Evolutionary conservation across 2,797 vertebrate genomes (phyloP).

Genomic region (Epinephelus awoara): DNA sequence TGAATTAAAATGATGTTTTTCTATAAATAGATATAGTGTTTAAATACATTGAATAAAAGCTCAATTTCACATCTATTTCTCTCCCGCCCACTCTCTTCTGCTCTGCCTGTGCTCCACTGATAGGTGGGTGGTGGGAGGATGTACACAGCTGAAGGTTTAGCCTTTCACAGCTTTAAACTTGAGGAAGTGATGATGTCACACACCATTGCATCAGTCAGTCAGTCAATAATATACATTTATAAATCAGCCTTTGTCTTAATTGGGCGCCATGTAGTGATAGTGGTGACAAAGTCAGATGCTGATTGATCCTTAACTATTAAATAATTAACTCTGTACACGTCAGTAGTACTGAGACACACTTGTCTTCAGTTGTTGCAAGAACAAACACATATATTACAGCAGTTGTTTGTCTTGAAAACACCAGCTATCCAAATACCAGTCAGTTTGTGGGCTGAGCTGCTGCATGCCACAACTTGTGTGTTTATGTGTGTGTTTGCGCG

Average conservation of each 20-base stretch:
- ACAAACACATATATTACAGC: constrained; percentile 3
- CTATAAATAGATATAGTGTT: constrained; percentile 26
- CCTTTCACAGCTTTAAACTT: constrained; percentile 22
- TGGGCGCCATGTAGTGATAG: background rate
- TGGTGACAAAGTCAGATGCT: background rate
- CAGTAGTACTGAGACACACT: background rate
- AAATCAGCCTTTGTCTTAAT: background rate
- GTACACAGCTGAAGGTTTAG: constrained; percentile 25
- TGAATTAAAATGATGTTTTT: background rate
- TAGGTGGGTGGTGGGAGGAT: constrained; percentile 26
- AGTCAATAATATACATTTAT: constrained; percentile 12
- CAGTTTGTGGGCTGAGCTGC: constrained; percentile 37
- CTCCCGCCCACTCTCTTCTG: constrained; percentile 31
- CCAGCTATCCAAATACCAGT: constrained; percentile 54
- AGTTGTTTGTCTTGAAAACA: constrained; percentile 41
- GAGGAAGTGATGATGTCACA: constrained; percentile 32
- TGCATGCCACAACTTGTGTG: constrained; percentile 66
- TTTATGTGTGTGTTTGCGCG: constrained; percentile 18
- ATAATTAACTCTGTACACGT: background rate
- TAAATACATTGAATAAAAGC: constrained; percentile 29
- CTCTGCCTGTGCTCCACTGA: constrained; percentile 32
- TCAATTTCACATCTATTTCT: constrained; percentile 37
- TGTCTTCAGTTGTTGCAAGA: constrained; percentile 11
- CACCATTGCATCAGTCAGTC: constrained; percentile 11
- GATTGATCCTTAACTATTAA: background rate